phyloP scores from a whole-genome alignment of 2,113 vertebrate species.

The Thalassoma bifasciatum region DNA sequence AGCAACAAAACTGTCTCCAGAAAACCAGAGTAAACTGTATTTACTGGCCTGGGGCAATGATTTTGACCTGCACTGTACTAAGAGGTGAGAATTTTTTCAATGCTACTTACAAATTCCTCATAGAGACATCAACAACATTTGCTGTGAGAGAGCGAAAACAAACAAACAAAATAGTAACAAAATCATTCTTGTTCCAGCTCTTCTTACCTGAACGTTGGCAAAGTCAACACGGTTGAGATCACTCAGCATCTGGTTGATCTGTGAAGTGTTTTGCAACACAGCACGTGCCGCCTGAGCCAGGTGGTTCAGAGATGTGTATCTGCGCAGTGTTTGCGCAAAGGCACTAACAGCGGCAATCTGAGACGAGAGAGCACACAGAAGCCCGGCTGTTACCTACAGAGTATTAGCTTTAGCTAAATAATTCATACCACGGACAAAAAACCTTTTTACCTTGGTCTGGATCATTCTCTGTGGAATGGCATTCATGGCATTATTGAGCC shows the following conservation, averaged over 20 bases:
- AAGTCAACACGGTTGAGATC: slow-evolving; percentile 99
- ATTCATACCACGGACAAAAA: too few species aligned
- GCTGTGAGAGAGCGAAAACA: too few species aligned
- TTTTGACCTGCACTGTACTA: too few species aligned
- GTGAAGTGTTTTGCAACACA: slow-evolving; percentile 96
- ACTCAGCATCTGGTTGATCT: slow-evolving; percentile 99
- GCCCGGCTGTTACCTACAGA: slow-evolving; percentile 2
- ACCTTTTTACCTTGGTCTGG: slow-evolving; percentile 90
- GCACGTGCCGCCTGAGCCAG: slow-evolving; percentile 96
- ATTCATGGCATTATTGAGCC: slow-evolving; percentile 95
- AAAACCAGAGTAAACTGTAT: too few species aligned
- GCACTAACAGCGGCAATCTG: slow-evolving; percentile 97
- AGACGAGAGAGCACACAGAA: background rate
- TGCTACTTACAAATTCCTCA: too few species aligned
- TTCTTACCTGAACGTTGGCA: slow-evolving; percentile 94
- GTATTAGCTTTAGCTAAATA: background rate
- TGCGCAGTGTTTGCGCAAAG: slow-evolving; percentile 95
- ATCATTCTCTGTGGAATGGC: slow-evolving; percentile 92
- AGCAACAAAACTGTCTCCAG: too few species aligned
- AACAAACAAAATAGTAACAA: too few species aligned
- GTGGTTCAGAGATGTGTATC: slow-evolving; percentile 98
- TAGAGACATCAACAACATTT: too few species aligned
- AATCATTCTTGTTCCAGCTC: background rate
- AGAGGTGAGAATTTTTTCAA: too few species aligned
- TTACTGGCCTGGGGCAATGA: too few species aligned